Conservation (phyloP, 2,797 vertebrate species). For the Enteromius trimaculatus region DNA sequence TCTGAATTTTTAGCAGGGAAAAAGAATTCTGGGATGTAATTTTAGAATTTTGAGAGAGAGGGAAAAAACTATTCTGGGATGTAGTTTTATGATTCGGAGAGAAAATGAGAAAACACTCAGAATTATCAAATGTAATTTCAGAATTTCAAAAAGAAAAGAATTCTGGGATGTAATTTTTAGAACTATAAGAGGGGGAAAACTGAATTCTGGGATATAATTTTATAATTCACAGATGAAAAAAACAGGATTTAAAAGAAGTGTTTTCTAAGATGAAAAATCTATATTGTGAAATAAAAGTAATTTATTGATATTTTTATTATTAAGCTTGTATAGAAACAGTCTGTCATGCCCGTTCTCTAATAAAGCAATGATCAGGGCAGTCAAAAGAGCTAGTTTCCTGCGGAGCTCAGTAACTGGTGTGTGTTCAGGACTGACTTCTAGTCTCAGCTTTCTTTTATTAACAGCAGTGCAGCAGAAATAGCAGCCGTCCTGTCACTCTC, state of each 20-base stretch:
- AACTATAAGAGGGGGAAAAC: no score
- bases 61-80: background rate
- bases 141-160: no score
- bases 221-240: background rate
- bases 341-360: background rate
- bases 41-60: no score
- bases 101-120: no score
- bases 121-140: no score
- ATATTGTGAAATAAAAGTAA: background rate
- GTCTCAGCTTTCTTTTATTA: constrained; percentile 72
- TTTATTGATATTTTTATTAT: background rate
- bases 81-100: no score
- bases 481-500: constrained; percentile 78
- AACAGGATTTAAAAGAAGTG: background rate
- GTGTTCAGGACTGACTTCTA: constrained; percentile 1
- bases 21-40: no score
- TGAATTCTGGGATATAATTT: no score
- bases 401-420: no score
- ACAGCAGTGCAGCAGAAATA: constrained; percentile 79
- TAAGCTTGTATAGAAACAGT: background rate
- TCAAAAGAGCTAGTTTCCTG: background rate
- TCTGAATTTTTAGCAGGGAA: no score
- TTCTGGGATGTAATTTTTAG: no score
- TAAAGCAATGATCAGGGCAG: background rate
- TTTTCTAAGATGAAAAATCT: background rate